Conservation (phyloP, 2,113 vertebrate genomes). For the Tachysurus vachellii region DNA sequence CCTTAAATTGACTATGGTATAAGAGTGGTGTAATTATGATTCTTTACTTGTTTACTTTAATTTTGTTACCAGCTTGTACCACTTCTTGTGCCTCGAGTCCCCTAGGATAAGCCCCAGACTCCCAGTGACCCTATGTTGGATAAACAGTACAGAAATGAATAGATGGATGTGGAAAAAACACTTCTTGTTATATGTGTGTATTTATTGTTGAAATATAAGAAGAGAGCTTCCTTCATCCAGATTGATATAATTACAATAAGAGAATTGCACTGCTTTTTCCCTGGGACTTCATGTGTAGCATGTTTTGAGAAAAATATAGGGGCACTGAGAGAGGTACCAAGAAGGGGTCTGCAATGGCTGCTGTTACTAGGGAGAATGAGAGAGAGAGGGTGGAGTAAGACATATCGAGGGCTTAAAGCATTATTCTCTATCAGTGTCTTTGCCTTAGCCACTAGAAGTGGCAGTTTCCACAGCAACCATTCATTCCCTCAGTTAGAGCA, state of each 20-base stretch:
- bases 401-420: slow-evolving; percentile 60
- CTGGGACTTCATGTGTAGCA: not conserved
- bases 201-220: slow-evolving; percentile 66
- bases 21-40: not conserved
- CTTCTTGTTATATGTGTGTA: not conserved
- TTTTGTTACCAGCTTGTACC: too few relatives aligned
- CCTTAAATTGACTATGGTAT: too few relatives aligned
- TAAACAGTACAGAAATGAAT: too few relatives aligned
- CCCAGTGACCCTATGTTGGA: too few relatives aligned
- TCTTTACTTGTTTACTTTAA: too few relatives aligned
- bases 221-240: slow-evolving; percentile 68
- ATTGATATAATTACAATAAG: slow-evolving; percentile 69
- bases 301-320: not conserved
- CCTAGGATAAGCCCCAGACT: too few relatives aligned
- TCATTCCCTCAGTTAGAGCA: slow-evolving; percentile 60
- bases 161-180: too few relatives aligned
- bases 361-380: slow-evolving; percentile 71
- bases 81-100: too few relatives aligned
- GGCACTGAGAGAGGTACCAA: slow-evolving; percentile 40
- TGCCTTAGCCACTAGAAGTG: slow-evolving; percentile 68
- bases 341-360: slow-evolving; percentile 42
- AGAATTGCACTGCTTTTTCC: slow-evolving; percentile 49
- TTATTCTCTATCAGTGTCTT: slow-evolving; percentile 73
- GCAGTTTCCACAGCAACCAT: slow-evolving; percentile 78
- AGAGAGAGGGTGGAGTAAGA: slow-evolving; percentile 40